A percentile compares a stretch with the other conserved stretches of the same genome.
These are phyloP conservation scores for Gobio gobio DNA, from an alignment of 2,113 vertebrate species.

Conservation along the genomic window DNA sequence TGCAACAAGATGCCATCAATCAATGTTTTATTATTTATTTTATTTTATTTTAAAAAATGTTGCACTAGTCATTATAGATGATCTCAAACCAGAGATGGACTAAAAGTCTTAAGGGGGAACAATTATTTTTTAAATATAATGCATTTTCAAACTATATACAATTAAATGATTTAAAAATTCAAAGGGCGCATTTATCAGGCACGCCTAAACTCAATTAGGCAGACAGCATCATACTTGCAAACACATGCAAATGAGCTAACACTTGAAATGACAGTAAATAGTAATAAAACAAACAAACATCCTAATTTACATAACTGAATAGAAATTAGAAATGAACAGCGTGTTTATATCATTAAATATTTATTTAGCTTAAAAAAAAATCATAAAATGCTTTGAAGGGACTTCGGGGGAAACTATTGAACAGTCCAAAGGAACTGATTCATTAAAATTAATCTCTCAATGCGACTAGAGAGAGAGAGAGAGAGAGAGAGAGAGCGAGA, in stretches of 20 bases:
- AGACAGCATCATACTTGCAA: neutral
- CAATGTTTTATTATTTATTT: neutral
- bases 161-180: too few relatives aligned
- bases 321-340: neutral
- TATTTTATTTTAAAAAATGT: too few relatives aligned
- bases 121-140: neutral
- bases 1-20: neutral
- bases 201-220: neutral
- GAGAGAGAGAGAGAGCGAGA: neutral
- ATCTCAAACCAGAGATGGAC: neutral
- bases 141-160: neutral
- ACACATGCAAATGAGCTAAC: constrained; percentile 7
- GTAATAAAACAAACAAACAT: constrained; percentile 2
- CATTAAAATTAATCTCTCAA: neutral
- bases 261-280: neutral
- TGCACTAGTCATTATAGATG: too few relatives aligned
- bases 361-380: neutral
- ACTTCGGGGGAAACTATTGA: neutral
- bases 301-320: neutral
- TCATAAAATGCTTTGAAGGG: neutral
- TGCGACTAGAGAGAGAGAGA: neutral
- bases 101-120: neutral
- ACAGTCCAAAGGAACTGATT: neutral
- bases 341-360: neutral
- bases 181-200: constrained; percentile 1